Conservation (phyloP, 2,888 invertebrate genomes). For the Fragum fragum region DNA sequence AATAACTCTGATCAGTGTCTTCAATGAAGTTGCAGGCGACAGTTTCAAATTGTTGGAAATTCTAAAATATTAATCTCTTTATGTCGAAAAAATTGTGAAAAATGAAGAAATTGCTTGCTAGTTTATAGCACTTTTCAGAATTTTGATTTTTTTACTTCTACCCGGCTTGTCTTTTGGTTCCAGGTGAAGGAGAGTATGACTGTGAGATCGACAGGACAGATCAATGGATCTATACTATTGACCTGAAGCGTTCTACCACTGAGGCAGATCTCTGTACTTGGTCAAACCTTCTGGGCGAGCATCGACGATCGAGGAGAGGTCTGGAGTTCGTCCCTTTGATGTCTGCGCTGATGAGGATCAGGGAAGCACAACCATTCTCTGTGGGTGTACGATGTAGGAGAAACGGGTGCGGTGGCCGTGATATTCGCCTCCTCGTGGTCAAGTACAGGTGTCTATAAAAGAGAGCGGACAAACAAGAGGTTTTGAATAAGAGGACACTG, state of each 20-base stretch:
- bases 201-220: background rate
- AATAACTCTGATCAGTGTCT: too few relatives aligned
- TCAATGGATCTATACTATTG: background rate
- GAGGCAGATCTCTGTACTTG: background rate
- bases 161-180: too few relatives aligned
- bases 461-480: too few relatives aligned
- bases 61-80: too few relatives aligned
- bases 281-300: background rate
- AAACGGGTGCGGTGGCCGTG: background rate
- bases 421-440: background rate
- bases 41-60: too few relatives aligned
- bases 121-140: too few relatives aligned
- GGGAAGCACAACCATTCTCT: background rate
- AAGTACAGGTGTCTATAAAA: background rate
- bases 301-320: background rate
- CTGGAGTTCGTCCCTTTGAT: background rate
- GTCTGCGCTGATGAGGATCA: background rate
- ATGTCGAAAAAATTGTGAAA: too few relatives aligned
- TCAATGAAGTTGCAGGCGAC: too few relatives aligned
- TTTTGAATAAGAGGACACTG: too few relatives aligned
- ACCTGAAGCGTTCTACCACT: background rate
- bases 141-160: too few relatives aligned
- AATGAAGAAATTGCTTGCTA: too few relatives aligned
- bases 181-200: background rate
- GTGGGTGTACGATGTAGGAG: background rate